Evolutionary conservation across 2,113 vertebrate species (phyloP).

Genomic region (Alces alces): DNA sequence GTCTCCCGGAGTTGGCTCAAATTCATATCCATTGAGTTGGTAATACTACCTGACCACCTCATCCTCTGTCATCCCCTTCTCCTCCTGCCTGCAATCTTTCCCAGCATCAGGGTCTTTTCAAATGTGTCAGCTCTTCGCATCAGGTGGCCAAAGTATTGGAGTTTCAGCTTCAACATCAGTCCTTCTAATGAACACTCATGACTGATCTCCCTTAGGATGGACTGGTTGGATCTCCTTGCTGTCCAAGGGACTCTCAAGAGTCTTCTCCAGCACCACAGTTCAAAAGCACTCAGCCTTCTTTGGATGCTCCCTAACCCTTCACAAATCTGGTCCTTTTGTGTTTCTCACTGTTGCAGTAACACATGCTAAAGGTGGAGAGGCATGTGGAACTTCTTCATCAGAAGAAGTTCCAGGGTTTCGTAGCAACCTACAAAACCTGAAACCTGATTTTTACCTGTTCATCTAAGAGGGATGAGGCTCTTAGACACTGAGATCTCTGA

Average conservation of each 20-base stretch:
- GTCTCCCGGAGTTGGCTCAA: not conserved
- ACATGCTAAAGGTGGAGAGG: not conserved
- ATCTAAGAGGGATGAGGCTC: not conserved
- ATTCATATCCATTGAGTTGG: not conserved
- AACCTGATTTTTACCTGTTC: not conserved
- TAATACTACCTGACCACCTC: not conserved
- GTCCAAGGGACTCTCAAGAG: not conserved
- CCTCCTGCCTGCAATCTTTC: fast-evolving
- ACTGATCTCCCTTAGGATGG: not conserved
- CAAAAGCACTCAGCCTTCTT: not conserved
- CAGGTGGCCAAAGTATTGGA: not conserved
- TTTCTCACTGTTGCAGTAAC: not conserved
- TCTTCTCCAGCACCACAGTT: not conserved
- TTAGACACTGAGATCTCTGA: not conserved
- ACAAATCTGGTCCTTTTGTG: not conserved
- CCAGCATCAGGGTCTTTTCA: not conserved
- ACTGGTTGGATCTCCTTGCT: not conserved
- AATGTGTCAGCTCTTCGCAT: not conserved
- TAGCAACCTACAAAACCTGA: not conserved
- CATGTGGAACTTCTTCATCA: not conserved
- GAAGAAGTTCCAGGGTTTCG: not conserved
- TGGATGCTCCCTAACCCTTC: not conserved
- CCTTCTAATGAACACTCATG: not conserved
- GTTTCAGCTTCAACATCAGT: not conserved
- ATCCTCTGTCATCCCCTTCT: not conserved